phyloP scores from a whole-genome alignment of 2,888 invertebrate genomes.

The Malachius bipustulatus region DNA sequence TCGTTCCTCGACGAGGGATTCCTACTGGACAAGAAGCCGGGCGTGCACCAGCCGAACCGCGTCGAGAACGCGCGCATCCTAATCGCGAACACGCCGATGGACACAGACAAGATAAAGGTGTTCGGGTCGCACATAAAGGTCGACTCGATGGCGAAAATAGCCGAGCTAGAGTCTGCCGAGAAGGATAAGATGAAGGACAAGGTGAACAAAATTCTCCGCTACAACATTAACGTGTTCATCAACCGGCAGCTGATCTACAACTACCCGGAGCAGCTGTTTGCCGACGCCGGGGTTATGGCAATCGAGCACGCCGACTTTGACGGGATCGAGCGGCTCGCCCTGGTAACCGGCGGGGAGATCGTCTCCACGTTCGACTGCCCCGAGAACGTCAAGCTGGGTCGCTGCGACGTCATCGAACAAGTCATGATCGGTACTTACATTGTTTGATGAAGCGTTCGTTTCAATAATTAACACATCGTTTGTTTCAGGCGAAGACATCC shows the following conservation, averaged over 20 bases:
- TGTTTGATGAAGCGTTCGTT: too few relatives aligned
- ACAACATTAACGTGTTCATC: slow-evolving; percentile 95
- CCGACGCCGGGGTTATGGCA: slow-evolving; percentile 97
- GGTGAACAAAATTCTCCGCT: slow-evolving; percentile 88
- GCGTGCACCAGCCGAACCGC: slow-evolving; percentile 92
- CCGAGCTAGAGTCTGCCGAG: slow-evolving; percentile 93
- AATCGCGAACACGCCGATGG: slow-evolving; percentile 99
- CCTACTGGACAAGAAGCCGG: slow-evolving; percentile 91
- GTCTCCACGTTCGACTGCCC: slow-evolving; percentile 97
- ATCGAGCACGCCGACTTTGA: slow-evolving; percentile 99
- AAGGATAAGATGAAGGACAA: slow-evolving; percentile 99
- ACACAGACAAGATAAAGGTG: slow-evolving; percentile 98
- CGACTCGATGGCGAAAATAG: slow-evolving; percentile 88
- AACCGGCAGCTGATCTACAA: slow-evolving; percentile 99
- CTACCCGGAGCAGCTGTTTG: slow-evolving; percentile 98
- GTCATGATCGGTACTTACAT: too few relatives aligned
- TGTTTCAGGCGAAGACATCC: slow-evolving; percentile 91
- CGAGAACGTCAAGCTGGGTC: slow-evolving; percentile 80
- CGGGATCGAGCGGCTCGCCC: slow-evolving; percentile 92
- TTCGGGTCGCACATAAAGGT: slow-evolving; percentile 93
- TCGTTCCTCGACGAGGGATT: slow-evolving; percentile 95
- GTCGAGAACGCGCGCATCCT: slow-evolving; percentile 93
- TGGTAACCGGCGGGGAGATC: slow-evolving; percentile 94
- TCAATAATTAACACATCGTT: too few relatives aligned
- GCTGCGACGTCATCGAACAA: slow-evolving; percentile 92